Evolutionary conservation across 2,797 vertebrate genomes (phyloP).

Genomic region (Picus viridis): DNA sequence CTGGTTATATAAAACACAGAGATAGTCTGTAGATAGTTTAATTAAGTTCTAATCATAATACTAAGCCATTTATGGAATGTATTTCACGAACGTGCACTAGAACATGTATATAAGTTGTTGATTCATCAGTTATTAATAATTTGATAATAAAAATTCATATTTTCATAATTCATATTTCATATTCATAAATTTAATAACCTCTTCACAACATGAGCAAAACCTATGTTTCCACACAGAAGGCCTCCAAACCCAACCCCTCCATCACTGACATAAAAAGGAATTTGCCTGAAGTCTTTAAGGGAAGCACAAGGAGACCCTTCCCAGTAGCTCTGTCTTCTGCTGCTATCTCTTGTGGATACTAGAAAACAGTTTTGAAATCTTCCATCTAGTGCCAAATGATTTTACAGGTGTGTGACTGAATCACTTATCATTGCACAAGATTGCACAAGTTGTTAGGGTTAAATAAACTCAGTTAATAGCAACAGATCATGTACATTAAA

Average conservation of each 20-base stretch:
- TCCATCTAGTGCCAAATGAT: neutral
- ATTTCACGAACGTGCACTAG: too few species aligned
- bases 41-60: too few species aligned
- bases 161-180: too few species aligned
- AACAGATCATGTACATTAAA: neutral
- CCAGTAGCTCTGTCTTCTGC: neutral
- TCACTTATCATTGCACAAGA: neutral
- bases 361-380: neutral
- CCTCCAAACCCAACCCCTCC: neutral
- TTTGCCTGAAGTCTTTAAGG: neutral
- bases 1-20: too few species aligned
- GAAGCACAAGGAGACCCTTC: neutral
- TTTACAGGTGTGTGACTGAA: neutral
- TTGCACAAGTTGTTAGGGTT: neutral
- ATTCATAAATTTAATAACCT: too few species aligned
- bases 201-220: neutral
- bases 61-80: too few species aligned
- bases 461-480: neutral
- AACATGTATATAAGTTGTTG: too few species aligned
- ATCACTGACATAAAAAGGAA: neutral
- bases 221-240: neutral
- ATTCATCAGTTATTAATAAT: too few species aligned
- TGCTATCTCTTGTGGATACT: neutral
- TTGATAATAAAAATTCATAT: too few species aligned
- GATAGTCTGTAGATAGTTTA: too few species aligned